These are phyloP conservation scores for Scomber scombrus DNA, from an alignment of 2,113 vertebrate species.

Conservation along the genomic window DNA sequence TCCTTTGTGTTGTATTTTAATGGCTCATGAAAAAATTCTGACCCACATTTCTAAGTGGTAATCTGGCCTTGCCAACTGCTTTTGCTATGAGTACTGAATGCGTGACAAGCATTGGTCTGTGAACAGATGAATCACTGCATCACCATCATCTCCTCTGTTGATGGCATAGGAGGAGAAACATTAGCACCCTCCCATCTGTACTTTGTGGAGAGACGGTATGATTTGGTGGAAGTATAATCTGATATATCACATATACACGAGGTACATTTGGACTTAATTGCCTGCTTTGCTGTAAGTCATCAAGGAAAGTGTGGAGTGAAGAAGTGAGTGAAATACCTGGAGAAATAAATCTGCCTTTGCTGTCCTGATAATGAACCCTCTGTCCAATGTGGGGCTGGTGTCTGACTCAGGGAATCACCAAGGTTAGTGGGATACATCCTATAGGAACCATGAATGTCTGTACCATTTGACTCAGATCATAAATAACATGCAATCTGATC, in stretches of 20 bases:
- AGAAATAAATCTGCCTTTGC: too few species aligned
- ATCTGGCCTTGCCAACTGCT: constrained; percentile 3
- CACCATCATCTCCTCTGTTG: constrained; percentile 15
- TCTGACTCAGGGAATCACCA: too few species aligned
- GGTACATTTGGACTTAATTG: not conserved
- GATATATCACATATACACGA: not conserved
- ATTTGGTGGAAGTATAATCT: not conserved
- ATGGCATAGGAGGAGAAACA: constrained; percentile 7
- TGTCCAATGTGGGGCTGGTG: too few species aligned
- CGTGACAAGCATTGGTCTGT: constrained; percentile 6
- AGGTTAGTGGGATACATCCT: not conserved
- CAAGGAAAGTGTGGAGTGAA: not conserved
- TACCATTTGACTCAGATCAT: not conserved
- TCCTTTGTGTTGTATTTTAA: not conserved
- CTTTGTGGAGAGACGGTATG: not conserved
- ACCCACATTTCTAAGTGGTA: constrained; percentile 15
- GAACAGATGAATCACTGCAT: constrained; percentile 40
- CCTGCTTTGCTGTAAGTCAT: too few species aligned
- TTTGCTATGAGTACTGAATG: constrained; percentile 9
- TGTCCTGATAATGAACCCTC: too few species aligned
- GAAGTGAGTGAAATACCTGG: not conserved
- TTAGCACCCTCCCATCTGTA: not conserved
- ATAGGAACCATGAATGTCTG: not conserved
- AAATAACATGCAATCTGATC: too few species aligned
- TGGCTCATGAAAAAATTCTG: not conserved